A percentile compares a stretch with the other conserved stretches of the same genome.
phyloP scores from a whole-genome alignment of 2,888 invertebrate species.

The Drosophila falleni region DNA sequence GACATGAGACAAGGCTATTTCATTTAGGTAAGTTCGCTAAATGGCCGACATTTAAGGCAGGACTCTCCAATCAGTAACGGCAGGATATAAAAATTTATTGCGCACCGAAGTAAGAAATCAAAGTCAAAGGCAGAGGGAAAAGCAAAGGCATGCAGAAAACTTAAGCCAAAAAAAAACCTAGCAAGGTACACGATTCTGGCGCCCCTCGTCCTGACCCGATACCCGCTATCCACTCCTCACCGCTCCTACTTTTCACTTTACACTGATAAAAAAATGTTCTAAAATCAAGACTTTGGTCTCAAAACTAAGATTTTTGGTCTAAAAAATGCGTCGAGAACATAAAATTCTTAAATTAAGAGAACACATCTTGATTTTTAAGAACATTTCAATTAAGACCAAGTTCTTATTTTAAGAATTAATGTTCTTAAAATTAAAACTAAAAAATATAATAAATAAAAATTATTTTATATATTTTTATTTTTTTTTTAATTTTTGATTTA shows the following conservation, averaged over 20 bases:
- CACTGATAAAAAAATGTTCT: no score
- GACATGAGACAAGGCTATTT: slow-evolving; percentile 34
- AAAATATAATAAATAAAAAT: no score
- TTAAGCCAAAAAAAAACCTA: slow-evolving; percentile 25
- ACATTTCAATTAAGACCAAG: no score
- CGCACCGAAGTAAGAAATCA: slow-evolving; percentile 66
- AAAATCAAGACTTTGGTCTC: no score
- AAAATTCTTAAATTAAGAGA: no score
- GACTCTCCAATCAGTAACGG: not conserved
- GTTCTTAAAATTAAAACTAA: no score
- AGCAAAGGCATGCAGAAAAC: slow-evolving; percentile 1
- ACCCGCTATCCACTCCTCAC: not conserved
- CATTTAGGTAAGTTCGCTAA: slow-evolving; percentile 58
- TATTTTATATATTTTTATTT: no score
- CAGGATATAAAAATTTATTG: slow-evolving; percentile 73
- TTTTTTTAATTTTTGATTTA: no score
- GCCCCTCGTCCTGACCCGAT: slow-evolving; percentile 30
- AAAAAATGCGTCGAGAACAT: no score
- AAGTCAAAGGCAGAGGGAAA: slow-evolving; percentile 45
- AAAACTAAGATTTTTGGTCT: no score
- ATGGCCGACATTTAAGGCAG: slow-evolving; percentile 36
- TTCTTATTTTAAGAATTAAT: no score
- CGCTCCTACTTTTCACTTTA: slow-evolving; percentile 1
- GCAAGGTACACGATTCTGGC: slow-evolving; percentile 58
- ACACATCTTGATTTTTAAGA: no score